Conservation (phyloP, 2,888 invertebrate species). For the Cyrtodaria siliqua region DNA sequence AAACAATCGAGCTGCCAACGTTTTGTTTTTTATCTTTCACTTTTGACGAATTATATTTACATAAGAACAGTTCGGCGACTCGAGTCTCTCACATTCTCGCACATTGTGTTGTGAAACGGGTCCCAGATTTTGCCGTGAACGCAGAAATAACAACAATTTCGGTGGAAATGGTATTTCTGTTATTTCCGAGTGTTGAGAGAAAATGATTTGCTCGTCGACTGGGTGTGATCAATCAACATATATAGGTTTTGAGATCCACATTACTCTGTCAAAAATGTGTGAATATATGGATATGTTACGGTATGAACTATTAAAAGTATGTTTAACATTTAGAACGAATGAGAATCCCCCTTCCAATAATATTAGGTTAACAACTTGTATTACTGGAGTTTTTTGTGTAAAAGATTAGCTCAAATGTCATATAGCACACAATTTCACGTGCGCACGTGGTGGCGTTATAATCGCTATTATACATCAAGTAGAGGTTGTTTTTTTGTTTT, state of each 20-base stretch:
- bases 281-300: too few relatives aligned
- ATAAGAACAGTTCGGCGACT: constrained; percentile 45
- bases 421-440: too few relatives aligned
- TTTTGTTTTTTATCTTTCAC: constrained; percentile 36
- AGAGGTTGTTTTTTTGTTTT: too few relatives aligned
- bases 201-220: constrained; percentile 23
- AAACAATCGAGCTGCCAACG: constrained; percentile 53
- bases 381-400: too few relatives aligned
- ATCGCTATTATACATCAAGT: too few relatives aligned
- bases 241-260: constrained; percentile 17
- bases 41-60: constrained; percentile 52
- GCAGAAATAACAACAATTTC: not conserved
- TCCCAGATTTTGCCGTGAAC: too few relatives aligned
- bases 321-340: too few relatives aligned
- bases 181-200: constrained; percentile 23
- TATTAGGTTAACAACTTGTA: too few relatives aligned
- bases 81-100: constrained; percentile 12
- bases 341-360: too few relatives aligned
- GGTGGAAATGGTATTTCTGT: constrained; percentile 31
- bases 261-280: constrained; percentile 33
- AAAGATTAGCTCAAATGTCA: too few relatives aligned
- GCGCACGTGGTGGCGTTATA: too few relatives aligned
- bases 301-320: too few relatives aligned
- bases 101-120: not conserved
- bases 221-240: constrained; percentile 25